Evolutionary conservation across 2,797 vertebrate genomes (phyloP).

Genomic region (Notamacropus eugenii): DNA sequence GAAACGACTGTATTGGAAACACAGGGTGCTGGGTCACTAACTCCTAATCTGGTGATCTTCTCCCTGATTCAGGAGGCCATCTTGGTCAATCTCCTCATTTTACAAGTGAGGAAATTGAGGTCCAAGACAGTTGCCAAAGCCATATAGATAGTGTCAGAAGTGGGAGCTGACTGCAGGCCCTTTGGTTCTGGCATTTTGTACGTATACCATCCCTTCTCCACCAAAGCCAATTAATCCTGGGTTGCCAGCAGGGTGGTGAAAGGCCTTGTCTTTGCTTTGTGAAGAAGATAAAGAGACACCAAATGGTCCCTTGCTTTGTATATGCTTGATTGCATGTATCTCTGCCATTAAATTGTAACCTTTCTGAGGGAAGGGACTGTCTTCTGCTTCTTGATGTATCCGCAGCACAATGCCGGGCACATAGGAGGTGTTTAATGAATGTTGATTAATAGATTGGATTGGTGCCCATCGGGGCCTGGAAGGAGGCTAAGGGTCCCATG

Average conservation of each 20-base stretch:
- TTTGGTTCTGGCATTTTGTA: no score
- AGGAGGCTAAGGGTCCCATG: background rate
- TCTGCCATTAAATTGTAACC: background rate
- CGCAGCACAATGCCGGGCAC: rapidly evolving
- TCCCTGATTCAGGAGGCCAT: background rate
- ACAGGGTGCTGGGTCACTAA: background rate
- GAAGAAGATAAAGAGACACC: background rate
- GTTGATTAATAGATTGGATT: background rate
- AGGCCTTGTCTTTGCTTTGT: background rate
- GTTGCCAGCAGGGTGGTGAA: background rate
- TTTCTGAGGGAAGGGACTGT: background rate
- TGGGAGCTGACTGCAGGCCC: rapidly evolving
- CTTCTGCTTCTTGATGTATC: background rate
- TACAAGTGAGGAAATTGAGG: background rate
- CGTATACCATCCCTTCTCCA: background rate
- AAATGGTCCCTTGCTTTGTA: background rate
- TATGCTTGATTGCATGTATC: background rate
- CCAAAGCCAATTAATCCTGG: background rate
- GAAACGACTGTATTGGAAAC: background rate
- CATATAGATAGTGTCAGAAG: background rate
- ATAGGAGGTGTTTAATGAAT: rapidly evolving
- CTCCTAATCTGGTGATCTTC: no score
- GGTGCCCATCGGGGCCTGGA: rapidly evolving
- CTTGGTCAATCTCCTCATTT: background rate
- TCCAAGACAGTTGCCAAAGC: background rate